Conservation (phyloP, 2,113 vertebrate genomes). For the Lasiurus borealis region DNA sequence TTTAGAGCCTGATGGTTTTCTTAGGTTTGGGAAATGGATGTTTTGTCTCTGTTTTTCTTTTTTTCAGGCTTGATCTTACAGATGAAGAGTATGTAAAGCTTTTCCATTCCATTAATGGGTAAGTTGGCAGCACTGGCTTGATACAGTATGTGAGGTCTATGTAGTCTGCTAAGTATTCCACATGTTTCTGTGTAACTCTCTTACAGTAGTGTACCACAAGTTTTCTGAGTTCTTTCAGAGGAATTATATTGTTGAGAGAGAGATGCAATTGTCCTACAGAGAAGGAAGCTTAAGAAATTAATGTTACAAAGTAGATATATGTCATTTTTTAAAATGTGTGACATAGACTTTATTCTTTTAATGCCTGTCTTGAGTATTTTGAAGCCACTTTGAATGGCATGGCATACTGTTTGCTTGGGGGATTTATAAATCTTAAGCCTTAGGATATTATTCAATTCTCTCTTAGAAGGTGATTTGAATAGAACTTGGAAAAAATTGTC, state of each 20-base stretch:
- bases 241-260: constrained; percentile 48
- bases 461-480: constrained; percentile 49
- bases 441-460: background rate
- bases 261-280: background rate
- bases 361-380: constrained; percentile 21
- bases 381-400: background rate
- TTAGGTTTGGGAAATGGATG: constrained; percentile 40
- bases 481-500: constrained; percentile 21
- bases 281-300: constrained; percentile 16
- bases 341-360: constrained; percentile 42
- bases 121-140: constrained; percentile 78
- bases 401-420: background rate
- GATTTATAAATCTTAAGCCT: background rate
- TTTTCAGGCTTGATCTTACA: constrained; percentile 90
- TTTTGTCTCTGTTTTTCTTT: constrained; percentile 68
- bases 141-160: background rate
- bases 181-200: background rate
- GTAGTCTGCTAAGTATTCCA: background rate
- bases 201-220: background rate
- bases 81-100: constrained; percentile 88
- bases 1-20: background rate
- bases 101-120: constrained; percentile 96
- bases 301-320: background rate
- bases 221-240: constrained; percentile 15
- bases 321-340: background rate